These are phyloP conservation scores for Drosophila koepferae DNA, from an alignment of 2,888 invertebrate species.

Conservation along the genomic window DNA sequence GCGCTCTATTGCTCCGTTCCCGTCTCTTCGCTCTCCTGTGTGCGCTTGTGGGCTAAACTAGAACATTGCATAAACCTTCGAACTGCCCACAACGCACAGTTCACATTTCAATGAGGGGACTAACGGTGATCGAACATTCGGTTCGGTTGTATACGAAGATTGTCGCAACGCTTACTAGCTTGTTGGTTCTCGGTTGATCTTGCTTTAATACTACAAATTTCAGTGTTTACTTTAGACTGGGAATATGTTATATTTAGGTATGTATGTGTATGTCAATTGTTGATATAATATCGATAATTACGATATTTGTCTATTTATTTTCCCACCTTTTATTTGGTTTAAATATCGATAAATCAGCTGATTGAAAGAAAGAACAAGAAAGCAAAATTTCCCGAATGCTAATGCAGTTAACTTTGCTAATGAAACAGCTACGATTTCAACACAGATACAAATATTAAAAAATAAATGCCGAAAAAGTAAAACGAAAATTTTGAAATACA, in stretches of 20 bases:
- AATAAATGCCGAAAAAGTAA: neutral
- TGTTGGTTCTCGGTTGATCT: constrained; percentile 19
- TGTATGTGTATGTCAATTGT: constrained; percentile 60
- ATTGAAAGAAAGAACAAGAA: neutral
- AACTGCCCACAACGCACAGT: constrained; percentile 54
- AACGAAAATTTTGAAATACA: neutral
- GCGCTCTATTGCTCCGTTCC: constrained; percentile 34
- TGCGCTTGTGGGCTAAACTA: constrained; percentile 59
- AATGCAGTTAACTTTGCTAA: neutral
- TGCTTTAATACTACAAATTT: constrained; percentile 53
- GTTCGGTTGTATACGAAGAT: constrained; percentile 22
- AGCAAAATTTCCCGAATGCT: neutral
- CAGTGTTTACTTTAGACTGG: constrained; percentile 61
- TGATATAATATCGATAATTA: constrained; percentile 56
- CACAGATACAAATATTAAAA: neutral
- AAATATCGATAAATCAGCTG: constrained; percentile 36
- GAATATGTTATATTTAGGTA: constrained; percentile 42
- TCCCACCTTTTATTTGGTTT: constrained; percentile 1
- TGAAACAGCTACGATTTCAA: neutral
- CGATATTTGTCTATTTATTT: constrained; percentile 28
- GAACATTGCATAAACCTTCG: constrained; percentile 73
- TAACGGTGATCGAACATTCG: constrained; percentile 19
- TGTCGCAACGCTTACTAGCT: constrained; percentile 32
- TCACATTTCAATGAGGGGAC: constrained; percentile 58
- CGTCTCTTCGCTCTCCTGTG: constrained; percentile 45